Conservation (phyloP, 2,797 vertebrate species). For the Neopelma chrysocephalum region DNA sequence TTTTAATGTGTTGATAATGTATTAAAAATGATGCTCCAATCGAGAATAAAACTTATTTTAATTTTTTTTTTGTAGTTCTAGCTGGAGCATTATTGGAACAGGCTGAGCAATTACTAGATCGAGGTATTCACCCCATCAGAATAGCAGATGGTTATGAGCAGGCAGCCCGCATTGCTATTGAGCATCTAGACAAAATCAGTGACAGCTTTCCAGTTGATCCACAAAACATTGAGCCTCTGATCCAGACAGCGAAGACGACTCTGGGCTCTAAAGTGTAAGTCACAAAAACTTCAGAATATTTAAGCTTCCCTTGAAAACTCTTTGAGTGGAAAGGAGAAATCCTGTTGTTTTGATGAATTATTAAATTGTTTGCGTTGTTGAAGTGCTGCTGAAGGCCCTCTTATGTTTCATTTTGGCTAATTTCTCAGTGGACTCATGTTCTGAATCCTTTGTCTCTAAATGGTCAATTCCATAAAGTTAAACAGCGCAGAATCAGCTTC, state of each 20-base stretch:
- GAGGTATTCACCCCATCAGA: conserved; percentile 95
- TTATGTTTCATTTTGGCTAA: background rate
- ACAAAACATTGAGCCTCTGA: conserved; percentile 87
- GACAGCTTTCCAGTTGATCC: conserved; percentile 89
- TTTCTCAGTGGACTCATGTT: background rate
- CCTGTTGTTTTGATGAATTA: background rate
- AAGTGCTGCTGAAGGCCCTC: background rate
- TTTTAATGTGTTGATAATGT: background rate
- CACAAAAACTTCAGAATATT: background rate
- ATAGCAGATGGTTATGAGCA: conserved; percentile 96
- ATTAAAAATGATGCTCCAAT: background rate
- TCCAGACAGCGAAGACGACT: conserved; percentile 97
- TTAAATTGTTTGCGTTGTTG: background rate
- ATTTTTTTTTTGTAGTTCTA: conserved; percentile 78
- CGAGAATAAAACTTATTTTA: accelerated
- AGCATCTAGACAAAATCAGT: conserved; percentile 90
- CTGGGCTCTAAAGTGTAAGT: conserved; percentile 97
- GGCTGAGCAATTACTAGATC: conserved; percentile 92
- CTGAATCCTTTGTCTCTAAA: background rate
- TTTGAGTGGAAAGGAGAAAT: background rate
- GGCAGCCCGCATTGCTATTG: conserved; percentile 88
- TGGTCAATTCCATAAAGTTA: background rate
- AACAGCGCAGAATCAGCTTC: background rate
- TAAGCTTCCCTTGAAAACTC: accelerated
- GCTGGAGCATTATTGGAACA: conserved; percentile 94